A percentile compares a stretch with the other conserved stretches of the same genome.
These are phyloP conservation scores for Thecophora atra DNA, from an alignment of 2,888 invertebrate species.

Conservation along the genomic window DNA sequence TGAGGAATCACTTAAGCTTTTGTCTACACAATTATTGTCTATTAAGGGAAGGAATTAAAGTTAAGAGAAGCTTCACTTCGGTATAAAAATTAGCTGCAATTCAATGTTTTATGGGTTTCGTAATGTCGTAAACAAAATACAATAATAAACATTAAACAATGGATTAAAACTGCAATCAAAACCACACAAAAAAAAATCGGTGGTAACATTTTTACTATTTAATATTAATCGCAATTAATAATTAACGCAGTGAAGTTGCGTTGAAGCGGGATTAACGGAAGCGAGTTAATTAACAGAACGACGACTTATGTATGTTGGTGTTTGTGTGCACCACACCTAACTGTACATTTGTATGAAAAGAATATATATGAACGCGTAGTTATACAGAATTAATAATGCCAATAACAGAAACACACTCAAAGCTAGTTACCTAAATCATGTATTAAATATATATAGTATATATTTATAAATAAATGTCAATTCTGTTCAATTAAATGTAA, in stretches of 20 bases:
- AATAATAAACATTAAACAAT: constrained; percentile 15
- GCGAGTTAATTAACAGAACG: neutral
- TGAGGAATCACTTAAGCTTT: neutral
- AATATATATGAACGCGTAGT: neutral
- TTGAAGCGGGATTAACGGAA: neutral
- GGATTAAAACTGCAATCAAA: constrained; percentile 5
- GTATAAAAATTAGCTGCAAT: neutral
- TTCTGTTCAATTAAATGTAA: constrained; percentile 48
- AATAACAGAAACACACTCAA: constrained; percentile 19
- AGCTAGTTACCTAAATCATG: constrained; percentile 43
- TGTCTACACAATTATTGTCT: neutral
- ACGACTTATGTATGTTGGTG: too few species aligned
- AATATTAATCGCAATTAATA: neutral
- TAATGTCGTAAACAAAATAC: neutral
- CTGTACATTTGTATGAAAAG: constrained; percentile 40
- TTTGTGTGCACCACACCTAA: constrained; percentile 13
- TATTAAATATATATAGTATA: constrained; percentile 17
- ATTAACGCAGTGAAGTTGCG: neutral
- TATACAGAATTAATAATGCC: neutral
- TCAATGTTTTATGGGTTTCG: constrained; percentile 32
- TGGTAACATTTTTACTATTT: neutral
- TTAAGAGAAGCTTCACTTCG: neutral
- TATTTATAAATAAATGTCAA: constrained; percentile 46
- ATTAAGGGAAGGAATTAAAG: neutral
- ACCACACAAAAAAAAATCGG: constrained; percentile 25